These are phyloP conservation scores for Enhydra lutris DNA, from an alignment of 2,113 vertebrate genomes.

Conservation along the genomic window DNA sequence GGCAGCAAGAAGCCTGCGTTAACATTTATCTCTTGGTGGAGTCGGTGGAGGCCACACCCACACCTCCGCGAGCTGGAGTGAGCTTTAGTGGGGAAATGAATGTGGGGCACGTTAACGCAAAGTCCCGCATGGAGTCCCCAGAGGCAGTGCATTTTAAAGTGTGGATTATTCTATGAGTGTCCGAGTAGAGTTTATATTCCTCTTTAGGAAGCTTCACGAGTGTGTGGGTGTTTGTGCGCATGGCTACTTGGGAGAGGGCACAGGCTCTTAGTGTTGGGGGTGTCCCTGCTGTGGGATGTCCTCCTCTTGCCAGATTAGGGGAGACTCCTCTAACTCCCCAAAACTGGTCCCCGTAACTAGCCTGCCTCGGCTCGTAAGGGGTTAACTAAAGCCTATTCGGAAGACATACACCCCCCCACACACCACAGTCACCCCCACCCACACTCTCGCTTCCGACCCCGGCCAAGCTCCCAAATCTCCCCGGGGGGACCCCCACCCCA, in stretches of 20 bases:
- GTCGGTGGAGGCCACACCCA: conserved; percentile 37
- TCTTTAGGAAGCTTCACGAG: not conserved
- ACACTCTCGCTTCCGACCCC: not conserved
- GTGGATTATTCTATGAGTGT: not conserved
- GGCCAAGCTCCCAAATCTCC: not conserved
- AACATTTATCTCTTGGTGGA: not conserved
- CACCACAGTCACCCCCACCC: not conserved
- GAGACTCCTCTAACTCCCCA: not conserved
- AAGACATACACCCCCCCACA: not conserved
- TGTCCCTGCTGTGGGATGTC: not conserved
- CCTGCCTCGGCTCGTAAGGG: conserved; percentile 35
- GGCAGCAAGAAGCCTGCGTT: conserved; percentile 36
- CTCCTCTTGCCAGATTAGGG: not conserved
- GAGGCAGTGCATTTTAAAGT: not conserved
- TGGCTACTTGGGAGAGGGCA: not conserved
- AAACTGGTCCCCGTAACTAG: not conserved
- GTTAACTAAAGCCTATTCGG: conserved; percentile 55
- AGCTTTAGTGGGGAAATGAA: not conserved
- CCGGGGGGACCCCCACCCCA: not conserved
- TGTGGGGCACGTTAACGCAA: not conserved
- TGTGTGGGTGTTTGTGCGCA: not conserved
- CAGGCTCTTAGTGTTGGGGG: not conserved
- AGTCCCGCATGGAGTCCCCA: not conserved
- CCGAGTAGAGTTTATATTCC: not conserved
- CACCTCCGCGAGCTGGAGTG: not conserved